A percentile compares a stretch with the other conserved stretches of the same genome.
phyloP scores from a whole-genome alignment of 1,140 invertebrate species.

The Penaeus vannamei region DNA sequence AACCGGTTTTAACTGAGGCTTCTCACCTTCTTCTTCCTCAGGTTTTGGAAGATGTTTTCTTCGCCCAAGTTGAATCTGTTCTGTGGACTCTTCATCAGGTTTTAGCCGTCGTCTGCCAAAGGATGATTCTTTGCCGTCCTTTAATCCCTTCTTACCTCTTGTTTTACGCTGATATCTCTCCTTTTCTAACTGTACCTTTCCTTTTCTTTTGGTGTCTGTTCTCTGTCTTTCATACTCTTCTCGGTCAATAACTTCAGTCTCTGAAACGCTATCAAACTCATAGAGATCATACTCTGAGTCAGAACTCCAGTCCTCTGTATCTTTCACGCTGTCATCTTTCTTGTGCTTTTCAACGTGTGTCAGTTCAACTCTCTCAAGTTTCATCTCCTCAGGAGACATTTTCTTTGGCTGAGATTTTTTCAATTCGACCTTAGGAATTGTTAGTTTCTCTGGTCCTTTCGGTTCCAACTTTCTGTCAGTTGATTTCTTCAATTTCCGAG shows the following conservation, averaged over 20 bases:
- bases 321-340: not conserved
- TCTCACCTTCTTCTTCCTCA: conserved; percentile 33
- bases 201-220: conserved; percentile 26
- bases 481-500: conserved; percentile 43
- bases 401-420: conserved; percentile 69
- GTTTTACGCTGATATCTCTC: conserved; percentile 12
- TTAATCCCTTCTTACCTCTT: not conserved
- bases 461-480: conserved; percentile 56
- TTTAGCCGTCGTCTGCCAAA: conserved; percentile 27
- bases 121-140: not conserved
- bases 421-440: conserved; percentile 57
- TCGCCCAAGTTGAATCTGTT: conserved; percentile 29
- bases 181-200: conserved; percentile 21
- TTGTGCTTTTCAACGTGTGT: conserved; percentile 23
- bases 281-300: conserved; percentile 43
- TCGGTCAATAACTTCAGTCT: conserved; percentile 41
- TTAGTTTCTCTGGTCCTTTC: conserved; percentile 45
- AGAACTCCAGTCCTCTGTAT: not conserved
- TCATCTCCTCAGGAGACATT: conserved; percentile 36
- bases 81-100: conserved; percentile 19
- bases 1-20: conserved; percentile 9
- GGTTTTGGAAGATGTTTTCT: conserved; percentile 24
- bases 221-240: conserved; percentile 30
- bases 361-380: conserved; percentile 45
- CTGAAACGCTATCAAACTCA: conserved; percentile 35